phyloP scores from a whole-genome alignment of 2,888 invertebrate species.

The Eutolmus rufibarbis region DNA sequence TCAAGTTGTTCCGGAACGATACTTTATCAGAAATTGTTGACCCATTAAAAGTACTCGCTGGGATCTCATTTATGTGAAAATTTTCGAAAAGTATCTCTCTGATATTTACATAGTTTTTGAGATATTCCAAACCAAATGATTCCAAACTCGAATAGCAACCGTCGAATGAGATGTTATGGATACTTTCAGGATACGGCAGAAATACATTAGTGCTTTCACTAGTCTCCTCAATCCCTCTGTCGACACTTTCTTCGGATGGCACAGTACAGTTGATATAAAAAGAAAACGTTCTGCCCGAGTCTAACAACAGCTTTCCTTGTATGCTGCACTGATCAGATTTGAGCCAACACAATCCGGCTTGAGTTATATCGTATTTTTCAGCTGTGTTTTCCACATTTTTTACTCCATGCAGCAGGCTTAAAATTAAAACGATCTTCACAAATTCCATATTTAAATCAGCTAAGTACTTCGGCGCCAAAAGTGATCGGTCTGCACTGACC shows the following conservation, averaged over 20 bases:
- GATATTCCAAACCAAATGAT: slow-evolving; percentile 13
- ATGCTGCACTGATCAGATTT: slow-evolving; percentile 1
- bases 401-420: background rate
- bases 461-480: background rate
- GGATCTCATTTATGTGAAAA: slow-evolving; percentile 15
- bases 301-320: background rate
- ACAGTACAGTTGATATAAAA: background rate
- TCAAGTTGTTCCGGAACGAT: background rate
- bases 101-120: slow-evolving; percentile 13
- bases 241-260: background rate
- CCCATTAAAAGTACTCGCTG: background rate
- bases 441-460: background rate
- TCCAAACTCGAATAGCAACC: slow-evolving; percentile 20
- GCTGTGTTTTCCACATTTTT: background rate
- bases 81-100: slow-evolving; percentile 14
- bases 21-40: background rate
- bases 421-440: background rate
- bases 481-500: background rate
- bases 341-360: background rate
- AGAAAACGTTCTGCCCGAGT: background rate
- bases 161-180: background rate
- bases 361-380: background rate
- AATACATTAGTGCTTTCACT: background rate
- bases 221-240: background rate
- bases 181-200: background rate